A percentile compares a stretch with the other conserved stretches of the same genome.
Conservation (phyloP, 2,888 invertebrate species). For the Cerastoderma edule region DNA sequence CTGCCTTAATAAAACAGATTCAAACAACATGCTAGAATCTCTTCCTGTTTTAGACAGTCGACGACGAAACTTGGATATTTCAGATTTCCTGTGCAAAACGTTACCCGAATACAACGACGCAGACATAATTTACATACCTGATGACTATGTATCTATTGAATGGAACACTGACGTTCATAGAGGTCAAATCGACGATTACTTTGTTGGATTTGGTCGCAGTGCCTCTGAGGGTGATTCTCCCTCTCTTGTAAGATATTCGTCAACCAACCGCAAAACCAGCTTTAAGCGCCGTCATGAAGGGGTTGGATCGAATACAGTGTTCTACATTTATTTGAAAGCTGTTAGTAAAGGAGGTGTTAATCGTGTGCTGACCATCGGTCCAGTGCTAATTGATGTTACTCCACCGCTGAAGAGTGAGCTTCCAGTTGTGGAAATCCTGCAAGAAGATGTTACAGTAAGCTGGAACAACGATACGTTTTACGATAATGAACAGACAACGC, state of each 20-base stretch:
- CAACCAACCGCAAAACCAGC: constrained; percentile 22
- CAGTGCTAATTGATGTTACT: constrained; percentile 63
- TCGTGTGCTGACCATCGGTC: constrained; percentile 44
- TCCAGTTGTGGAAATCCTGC: constrained; percentile 25
- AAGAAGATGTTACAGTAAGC: constrained; percentile 28
- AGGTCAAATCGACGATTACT: constrained; percentile 58
- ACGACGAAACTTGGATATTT: constrained; percentile 28
- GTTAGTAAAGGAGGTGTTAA: constrained; percentile 56
- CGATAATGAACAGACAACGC: constrained; percentile 56
- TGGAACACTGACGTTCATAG: constrained; percentile 51
- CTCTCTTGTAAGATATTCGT: constrained; percentile 33
- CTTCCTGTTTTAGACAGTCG: not conserved
- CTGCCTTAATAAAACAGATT: not conserved
- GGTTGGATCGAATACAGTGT: constrained; percentile 38
- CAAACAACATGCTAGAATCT: not conserved
- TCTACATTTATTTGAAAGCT: constrained; percentile 57
- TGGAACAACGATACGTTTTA: constrained; percentile 53
- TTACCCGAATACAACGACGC: constrained; percentile 32
- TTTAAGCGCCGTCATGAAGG: constrained; percentile 47
- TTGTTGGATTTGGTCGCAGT: constrained; percentile 58
- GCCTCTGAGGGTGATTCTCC: constrained; percentile 33
- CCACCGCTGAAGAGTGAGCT: constrained; percentile 42
- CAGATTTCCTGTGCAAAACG: constrained; percentile 35
- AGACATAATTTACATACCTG: constrained; percentile 47
- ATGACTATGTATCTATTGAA: constrained; percentile 49